A percentile compares a stretch with the other conserved stretches of the same genome.
Conservation (phyloP, 2,113 vertebrate genomes). For the Conger conger region DNA sequence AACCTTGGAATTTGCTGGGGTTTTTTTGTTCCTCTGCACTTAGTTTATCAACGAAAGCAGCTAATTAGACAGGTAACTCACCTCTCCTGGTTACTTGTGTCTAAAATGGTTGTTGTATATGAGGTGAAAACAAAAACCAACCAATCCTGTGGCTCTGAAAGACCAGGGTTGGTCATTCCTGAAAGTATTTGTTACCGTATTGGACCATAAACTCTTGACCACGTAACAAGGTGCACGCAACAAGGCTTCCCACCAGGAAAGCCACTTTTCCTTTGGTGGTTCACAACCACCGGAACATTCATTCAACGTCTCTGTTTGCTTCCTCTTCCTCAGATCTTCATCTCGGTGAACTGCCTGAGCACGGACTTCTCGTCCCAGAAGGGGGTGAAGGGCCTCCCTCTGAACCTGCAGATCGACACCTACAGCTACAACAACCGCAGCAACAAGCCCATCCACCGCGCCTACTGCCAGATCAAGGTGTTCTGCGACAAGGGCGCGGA, state of each 20-base stretch:
- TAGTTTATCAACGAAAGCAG: too few species aligned
- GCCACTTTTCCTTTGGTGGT: background rate
- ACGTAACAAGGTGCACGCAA: too few species aligned
- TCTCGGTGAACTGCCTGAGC: conserved; percentile 97
- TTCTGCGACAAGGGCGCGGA: conserved; percentile 99
- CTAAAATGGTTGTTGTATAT: too few species aligned
- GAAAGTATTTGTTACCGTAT: too few species aligned
- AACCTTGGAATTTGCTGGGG: too few species aligned
- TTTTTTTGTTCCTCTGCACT: too few species aligned
- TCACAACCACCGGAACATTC: background rate
- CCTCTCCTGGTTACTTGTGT: too few species aligned
- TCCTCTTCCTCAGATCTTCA: conserved; percentile 82
- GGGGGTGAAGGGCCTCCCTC: conserved; percentile 92
- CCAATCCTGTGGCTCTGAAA: too few species aligned
- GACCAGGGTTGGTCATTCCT: too few species aligned
- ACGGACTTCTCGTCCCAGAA: conserved; percentile 99
- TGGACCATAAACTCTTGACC: background rate
- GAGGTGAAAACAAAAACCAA: too few species aligned
- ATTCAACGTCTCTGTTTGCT: background rate
- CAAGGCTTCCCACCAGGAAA: background rate
- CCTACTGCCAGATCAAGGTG: conserved; percentile 97
- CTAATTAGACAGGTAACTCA: too few species aligned
- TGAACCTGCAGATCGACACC: conserved; percentile 96
- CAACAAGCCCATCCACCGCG: conserved; percentile 96
- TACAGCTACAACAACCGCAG: conserved; percentile 99